Evolutionary conservation across 2,797 vertebrate genomes (phyloP).

Genomic region (Graptemys geographica): DNA sequence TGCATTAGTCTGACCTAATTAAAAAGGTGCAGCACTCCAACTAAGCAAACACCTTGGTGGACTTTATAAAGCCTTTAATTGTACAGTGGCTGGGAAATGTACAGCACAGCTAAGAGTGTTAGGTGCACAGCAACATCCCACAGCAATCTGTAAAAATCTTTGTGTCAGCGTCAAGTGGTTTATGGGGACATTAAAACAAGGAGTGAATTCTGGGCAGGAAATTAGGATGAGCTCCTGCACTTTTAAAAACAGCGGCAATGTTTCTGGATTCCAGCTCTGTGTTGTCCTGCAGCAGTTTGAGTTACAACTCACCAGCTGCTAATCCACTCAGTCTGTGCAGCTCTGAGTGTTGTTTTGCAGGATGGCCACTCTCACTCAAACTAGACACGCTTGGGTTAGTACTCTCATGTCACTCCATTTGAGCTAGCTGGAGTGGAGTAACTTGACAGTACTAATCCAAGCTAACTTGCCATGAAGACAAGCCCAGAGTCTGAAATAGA

Average conservation of each 20-base stretch:
- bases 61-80: conserved; percentile 61
- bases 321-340: no score
- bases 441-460: no score
- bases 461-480: no score
- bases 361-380: no score
- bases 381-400: no score
- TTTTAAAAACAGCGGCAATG: neutral
- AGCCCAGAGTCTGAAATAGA: neutral
- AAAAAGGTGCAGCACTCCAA: conserved; percentile 41
- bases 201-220: conserved; percentile 50
- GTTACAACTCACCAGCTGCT: no score
- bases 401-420: no score
- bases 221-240: neutral
- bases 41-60: conserved; percentile 30
- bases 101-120: conserved; percentile 43
- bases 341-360: no score
- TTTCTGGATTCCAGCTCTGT: neutral
- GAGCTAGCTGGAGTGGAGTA: no score
- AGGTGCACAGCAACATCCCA: conserved; percentile 40
- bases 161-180: conserved; percentile 58
- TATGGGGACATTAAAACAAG: conserved; percentile 56
- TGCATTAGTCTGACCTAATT: neutral
- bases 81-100: conserved; percentile 38
- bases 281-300: neutral
- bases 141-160: conserved; percentile 58